phyloP scores from a whole-genome alignment of 2,113 vertebrate species.

The Laterallus jamaicensis region DNA sequence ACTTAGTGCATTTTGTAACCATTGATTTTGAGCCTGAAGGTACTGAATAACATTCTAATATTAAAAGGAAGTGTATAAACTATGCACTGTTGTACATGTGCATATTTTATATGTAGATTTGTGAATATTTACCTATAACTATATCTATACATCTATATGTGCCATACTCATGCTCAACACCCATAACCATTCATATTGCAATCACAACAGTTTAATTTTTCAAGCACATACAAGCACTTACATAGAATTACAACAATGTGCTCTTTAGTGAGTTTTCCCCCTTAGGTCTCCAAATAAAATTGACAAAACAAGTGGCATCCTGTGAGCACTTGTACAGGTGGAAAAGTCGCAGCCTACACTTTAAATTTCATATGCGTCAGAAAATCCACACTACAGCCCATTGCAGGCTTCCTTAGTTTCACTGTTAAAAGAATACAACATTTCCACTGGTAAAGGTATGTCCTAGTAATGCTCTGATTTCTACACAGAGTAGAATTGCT shows the following conservation, averaged over 20 bases:
- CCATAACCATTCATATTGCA: neutral
- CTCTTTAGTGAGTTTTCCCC: neutral
- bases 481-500: neutral
- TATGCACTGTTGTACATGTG: neutral
- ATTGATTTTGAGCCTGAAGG: neutral
- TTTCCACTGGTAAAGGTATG: neutral
- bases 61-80: neutral
- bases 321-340: neutral
- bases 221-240: neutral
- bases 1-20: neutral
- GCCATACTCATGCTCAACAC: neutral
- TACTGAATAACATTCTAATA: neutral
- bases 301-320: neutral
- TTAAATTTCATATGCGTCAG: neutral
- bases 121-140: neutral
- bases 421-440: neutral
- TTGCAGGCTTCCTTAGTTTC: neutral
- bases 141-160: neutral
- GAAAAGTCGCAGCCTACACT: neutral
- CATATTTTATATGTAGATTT: neutral
- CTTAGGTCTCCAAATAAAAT: neutral
- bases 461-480: neutral
- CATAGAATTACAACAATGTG: neutral
- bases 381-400: neutral
- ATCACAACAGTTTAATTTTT: neutral